Conservation (phyloP, 2,888 invertebrate genomes). For the Hipparchia semele region DNA sequence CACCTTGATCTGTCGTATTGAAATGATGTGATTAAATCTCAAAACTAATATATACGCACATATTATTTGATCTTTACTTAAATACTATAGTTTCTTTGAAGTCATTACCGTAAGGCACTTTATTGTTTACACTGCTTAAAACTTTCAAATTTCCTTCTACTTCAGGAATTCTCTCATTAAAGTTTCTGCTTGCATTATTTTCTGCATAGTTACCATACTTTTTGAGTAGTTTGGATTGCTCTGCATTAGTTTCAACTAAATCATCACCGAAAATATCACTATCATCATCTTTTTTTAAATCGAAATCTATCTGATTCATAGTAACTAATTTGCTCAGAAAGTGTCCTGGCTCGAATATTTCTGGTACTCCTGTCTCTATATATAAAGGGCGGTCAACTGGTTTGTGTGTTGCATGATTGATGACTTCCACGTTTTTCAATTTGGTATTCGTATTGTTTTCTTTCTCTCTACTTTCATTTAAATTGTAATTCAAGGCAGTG, state of each 20-base stretch:
- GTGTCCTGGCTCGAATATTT: slow-evolving; percentile 44
- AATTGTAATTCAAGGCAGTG: slow-evolving; percentile 54
- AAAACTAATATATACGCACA: background rate
- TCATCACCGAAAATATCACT: slow-evolving; percentile 12
- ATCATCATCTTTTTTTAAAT: slow-evolving; percentile 9
- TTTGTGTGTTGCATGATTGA: slow-evolving; percentile 44
- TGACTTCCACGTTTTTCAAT: slow-evolving; percentile 52
- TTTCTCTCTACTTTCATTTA: slow-evolving; percentile 57
- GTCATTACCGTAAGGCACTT: background rate
- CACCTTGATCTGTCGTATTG: too few species aligned
- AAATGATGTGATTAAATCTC: background rate
- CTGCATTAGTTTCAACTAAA: background rate
- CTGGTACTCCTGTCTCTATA: slow-evolving; percentile 43
- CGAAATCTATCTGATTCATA: background rate
- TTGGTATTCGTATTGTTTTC: slow-evolving; percentile 45
- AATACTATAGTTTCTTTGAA: slow-evolving; percentile 11
- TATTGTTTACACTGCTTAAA: background rate
- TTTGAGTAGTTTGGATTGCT: background rate
- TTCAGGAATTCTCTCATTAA: background rate
- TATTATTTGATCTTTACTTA: background rate
- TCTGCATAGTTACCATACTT: background rate
- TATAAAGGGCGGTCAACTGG: slow-evolving; percentile 33
- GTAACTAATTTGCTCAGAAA: slow-evolving; percentile 15
- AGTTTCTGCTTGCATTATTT: background rate
- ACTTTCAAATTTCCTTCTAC: background rate